Evolutionary conservation across 2,113 vertebrate genomes (phyloP).

Genomic region (Centrocercus urophasianus): DNA sequence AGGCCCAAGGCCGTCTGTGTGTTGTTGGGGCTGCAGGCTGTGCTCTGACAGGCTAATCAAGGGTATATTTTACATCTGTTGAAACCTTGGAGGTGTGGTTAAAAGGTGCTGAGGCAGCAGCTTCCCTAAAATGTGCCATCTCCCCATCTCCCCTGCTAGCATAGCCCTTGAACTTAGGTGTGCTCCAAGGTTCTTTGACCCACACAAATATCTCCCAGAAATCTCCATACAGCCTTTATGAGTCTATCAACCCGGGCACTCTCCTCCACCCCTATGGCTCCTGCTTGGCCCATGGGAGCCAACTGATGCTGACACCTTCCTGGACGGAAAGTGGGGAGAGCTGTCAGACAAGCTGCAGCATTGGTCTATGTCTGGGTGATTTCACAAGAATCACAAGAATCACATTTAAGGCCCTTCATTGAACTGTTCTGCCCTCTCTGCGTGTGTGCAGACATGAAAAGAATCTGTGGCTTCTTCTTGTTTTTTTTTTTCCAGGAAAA

Average conservation of each 20-base stretch:
- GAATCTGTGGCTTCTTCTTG: background rate
- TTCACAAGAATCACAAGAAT: too few relatives aligned
- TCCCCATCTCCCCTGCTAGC: background rate
- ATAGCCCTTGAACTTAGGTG: background rate
- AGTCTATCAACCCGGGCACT: background rate
- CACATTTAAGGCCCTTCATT: background rate
- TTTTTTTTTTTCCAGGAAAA: background rate
- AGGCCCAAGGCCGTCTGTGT: background rate
- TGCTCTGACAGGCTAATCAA: fast-evolving
- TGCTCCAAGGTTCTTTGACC: background rate
- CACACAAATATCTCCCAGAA: too few relatives aligned
- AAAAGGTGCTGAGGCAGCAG: background rate
- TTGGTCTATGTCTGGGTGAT: background rate
- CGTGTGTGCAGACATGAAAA: background rate
- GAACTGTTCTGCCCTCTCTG: background rate
- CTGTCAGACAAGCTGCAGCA: background rate
- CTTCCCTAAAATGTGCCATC: background rate
- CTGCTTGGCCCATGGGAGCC: fast-evolving
- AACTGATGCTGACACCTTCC: background rate
- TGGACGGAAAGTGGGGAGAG: background rate
- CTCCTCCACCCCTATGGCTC: background rate
- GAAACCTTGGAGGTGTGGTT: background rate
- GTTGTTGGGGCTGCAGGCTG: background rate
- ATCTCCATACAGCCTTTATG: background rate
- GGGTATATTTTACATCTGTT: background rate